phyloP scores from a whole-genome alignment of 2,113 vertebrate genomes.

The Oncorhynchus tshawytscha region DNA sequence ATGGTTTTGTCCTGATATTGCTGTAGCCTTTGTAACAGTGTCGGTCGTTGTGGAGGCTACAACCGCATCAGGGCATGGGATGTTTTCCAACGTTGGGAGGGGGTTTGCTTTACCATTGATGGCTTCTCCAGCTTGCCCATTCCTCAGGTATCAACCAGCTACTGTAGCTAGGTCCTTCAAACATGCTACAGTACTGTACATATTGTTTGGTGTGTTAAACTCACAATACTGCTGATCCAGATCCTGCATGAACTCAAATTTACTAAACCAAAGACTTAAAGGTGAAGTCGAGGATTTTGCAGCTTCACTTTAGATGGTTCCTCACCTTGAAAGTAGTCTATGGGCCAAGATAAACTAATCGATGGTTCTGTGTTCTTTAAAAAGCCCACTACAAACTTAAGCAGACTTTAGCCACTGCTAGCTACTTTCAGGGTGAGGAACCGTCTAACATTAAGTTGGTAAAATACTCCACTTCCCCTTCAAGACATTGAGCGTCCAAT shows the following conservation, averaged over 20 bases:
- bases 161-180: neutral
- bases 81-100: neutral
- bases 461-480: no score
- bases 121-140: conserved; percentile 21
- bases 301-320: no score
- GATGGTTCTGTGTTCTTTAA: no score
- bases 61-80: neutral
- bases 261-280: conserved; percentile 1
- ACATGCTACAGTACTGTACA: neutral
- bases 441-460: no score
- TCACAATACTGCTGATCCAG: conserved; percentile 4
- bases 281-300: neutral
- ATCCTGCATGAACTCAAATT: conserved; percentile 19
- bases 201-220: conserved; percentile 6
- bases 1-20: neutral
- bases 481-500: neutral
- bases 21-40: no score
- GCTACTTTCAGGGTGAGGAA: no score
- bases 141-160: conserved; percentile 5
- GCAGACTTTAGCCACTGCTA: no score
- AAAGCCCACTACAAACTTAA: no score
- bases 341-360: neutral
- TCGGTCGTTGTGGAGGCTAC: no score
- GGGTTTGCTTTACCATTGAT: conserved; percentile 11
- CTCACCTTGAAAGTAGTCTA: neutral